Evolutionary conservation across 2,113 vertebrate genomes (phyloP), one percentile per base, ranked within the genome.

Genomic region (Silurus asotus): DNA sequence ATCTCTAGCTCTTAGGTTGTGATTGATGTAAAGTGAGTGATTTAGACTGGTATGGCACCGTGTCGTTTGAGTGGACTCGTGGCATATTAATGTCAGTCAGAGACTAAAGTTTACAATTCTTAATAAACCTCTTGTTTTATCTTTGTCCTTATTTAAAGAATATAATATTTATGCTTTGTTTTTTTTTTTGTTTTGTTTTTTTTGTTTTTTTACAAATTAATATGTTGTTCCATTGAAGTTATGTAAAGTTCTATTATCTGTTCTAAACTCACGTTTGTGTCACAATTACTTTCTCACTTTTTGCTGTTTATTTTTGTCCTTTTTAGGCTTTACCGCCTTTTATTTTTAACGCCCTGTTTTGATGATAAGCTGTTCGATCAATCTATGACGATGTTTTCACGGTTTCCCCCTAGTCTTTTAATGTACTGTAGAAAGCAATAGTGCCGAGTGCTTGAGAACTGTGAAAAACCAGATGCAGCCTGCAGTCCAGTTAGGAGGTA

Each of bases 61-160:
- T 62, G 25, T 79, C 28, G 17, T 80, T 80, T 48, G 28, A 23
- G 17, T 61, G 56, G 11, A 80, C 17, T 61, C 77, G 48, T 45
- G 77, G 19, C 59, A 80, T 90, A 88, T 81, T 91, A 91, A 91
- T 90, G 25, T 55, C 87, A 90, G 92, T 64, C 70, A 88, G 89
- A 88, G 89, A 92, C 82, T 83, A 93, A 94, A 91, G 93, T 95
- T 95, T 95, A 95, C 94, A 95, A 92, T 90, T 92, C 89, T 93
- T 94, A 92, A 93, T 78, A 51, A 87, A 49, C 53, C 59, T 75
- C 17, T 70, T 85, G 25, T 83, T 87, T 88, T 72, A 77, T 58
- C 55, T 88, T 61, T 81, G 59, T 28, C 15, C 28, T 78, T 28
- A 72, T 69, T 79, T 77, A 62, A 79, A 79, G 7, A 53, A 11